These are phyloP conservation scores for Ptiloglossa arizonensis DNA, from an alignment of 1,140 invertebrate species.

Conservation along the genomic window DNA sequence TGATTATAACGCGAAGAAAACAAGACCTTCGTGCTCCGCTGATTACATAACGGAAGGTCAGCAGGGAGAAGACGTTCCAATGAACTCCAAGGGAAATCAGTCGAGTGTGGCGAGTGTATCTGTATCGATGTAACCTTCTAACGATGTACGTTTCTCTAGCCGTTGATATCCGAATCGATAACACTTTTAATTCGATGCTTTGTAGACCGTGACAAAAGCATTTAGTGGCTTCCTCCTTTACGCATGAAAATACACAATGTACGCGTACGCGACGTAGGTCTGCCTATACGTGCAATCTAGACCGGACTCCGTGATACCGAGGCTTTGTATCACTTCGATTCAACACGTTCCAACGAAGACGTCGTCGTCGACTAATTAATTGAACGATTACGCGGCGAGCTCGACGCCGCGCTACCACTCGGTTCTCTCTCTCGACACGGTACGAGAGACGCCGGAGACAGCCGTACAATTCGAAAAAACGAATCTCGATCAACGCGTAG, in stretches of 20 bases:
- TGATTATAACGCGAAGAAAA: background rate
- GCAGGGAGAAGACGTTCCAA: background rate
- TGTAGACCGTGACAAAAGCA: background rate
- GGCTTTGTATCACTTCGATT: background rate
- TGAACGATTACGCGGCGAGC: background rate
- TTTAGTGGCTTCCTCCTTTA: background rate
- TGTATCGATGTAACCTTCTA: background rate
- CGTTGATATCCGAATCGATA: background rate
- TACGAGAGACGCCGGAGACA: too few species aligned
- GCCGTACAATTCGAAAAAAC: too few species aligned
- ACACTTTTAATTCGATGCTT: background rate
- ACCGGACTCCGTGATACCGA: background rate
- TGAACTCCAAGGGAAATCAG: conserved; percentile 20
- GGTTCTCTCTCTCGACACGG: too few species aligned
- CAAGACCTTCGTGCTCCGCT: background rate
- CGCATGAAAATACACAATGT: background rate
- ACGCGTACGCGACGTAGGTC: too few species aligned
- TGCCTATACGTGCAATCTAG: too few species aligned
- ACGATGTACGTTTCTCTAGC: background rate
- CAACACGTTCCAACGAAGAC: background rate
- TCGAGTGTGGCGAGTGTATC: background rate
- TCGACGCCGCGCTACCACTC: too few species aligned
- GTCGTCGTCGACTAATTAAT: background rate
- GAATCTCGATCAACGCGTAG: too few species aligned
- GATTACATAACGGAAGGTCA: background rate